A percentile compares a stretch with the other conserved stretches of the same genome.
phyloP scores from a whole-genome alignment of 92 coral and sea anemone genomes.

The Porites rus region DNA sequence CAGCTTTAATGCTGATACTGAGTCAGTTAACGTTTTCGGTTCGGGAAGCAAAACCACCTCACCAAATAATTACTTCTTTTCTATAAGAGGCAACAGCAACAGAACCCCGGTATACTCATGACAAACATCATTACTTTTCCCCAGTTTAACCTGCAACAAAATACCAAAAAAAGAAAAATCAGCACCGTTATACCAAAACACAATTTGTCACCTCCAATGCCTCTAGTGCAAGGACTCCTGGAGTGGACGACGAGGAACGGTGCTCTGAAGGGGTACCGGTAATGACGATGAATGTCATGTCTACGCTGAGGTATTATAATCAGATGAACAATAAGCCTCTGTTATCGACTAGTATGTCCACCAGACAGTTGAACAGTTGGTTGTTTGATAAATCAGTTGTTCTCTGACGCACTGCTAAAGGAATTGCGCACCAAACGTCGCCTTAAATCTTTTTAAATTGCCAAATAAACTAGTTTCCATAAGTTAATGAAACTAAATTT shows the following conservation, averaged over 20 bases:
- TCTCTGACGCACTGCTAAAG: too few relatives aligned
- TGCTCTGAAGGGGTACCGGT: too few relatives aligned
- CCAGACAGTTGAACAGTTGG: too few relatives aligned
- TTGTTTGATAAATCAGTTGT: too few relatives aligned
- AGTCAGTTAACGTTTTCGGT: background rate
- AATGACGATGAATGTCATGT: too few relatives aligned
- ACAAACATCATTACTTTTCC: background rate
- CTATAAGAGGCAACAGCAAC: constrained; percentile 29
- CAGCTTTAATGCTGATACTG: background rate
- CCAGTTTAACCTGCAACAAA: constrained; percentile 20
- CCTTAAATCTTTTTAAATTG: too few relatives aligned
- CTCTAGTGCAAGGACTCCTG: background rate
- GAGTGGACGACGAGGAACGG: background rate
- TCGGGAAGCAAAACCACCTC: background rate
- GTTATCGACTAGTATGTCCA: too few relatives aligned
- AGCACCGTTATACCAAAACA: too few relatives aligned
- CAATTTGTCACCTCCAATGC: background rate
- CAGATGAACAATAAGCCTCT: too few relatives aligned
- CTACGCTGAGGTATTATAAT: too few relatives aligned
- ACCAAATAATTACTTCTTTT: constrained; percentile 4
- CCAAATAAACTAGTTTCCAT: background rate
- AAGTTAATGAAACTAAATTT: too few relatives aligned
- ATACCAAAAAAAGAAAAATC: background rate
- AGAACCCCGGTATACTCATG: background rate
- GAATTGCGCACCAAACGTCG: too few relatives aligned